Evolutionary conservation across 2,888 invertebrate genomes (phyloP).

Genomic region (Harpalus rubripes): DNA sequence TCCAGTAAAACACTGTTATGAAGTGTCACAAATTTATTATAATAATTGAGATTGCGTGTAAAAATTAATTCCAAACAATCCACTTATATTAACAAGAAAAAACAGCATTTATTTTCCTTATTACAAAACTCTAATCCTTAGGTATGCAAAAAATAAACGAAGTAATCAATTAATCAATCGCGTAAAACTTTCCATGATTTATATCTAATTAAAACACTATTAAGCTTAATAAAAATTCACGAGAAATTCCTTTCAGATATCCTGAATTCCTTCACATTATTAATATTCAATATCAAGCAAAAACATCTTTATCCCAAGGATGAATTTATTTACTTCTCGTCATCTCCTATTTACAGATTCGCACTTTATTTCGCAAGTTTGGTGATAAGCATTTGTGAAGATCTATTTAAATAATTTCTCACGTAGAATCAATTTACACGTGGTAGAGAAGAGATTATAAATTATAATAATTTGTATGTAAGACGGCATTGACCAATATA

Average conservation of each 20-base stretch:
- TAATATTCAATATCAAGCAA: slow-evolving; percentile 25
- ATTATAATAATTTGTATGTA: neutral
- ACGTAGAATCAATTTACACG: slow-evolving; percentile 2
- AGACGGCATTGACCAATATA: slow-evolving; percentile 1
- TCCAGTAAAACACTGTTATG: no score
- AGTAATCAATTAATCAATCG: neutral
- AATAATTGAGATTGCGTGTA: neutral
- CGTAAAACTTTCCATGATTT: neutral
- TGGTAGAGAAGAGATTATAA: neutral
- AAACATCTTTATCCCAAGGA: neutral
- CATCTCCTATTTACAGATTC: no score
- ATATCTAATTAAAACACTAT: slow-evolving; percentile 31
- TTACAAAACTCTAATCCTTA: neutral
- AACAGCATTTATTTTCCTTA: neutral
- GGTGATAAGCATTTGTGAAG: neutral
- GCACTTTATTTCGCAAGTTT: neutral
- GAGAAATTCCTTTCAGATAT: slow-evolving; percentile 17
- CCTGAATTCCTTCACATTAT: slow-evolving; percentile 23
- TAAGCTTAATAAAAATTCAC: slow-evolving; percentile 4
- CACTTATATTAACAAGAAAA: neutral
- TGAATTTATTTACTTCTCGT: neutral
- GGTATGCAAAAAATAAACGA: neutral
- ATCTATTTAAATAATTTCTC: neutral
- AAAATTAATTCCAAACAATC: neutral
- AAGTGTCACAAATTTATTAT: no score